Percentiles rank a stretch among this genome's conserved stretches.
These are phyloP conservation scores for Ladona fulva DNA, from an alignment of 1,140 invertebrate genomes.

Conservation along the genomic window DNA sequence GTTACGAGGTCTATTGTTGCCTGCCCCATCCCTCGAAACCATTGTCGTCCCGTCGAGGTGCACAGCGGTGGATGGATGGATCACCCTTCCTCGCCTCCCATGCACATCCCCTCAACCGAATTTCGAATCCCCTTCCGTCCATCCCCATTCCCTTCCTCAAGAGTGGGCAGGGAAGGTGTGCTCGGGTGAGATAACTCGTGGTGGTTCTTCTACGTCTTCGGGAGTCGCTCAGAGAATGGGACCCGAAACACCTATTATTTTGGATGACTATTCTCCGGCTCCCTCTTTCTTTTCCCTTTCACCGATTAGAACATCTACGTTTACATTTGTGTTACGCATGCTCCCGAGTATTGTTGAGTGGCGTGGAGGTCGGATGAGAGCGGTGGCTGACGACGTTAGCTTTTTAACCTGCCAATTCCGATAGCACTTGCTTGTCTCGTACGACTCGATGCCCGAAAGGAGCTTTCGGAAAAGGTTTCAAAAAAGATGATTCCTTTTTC, in stretches of 20 bases:
- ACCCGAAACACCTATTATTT: not conserved
- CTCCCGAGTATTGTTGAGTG: not conserved
- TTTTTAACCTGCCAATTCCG: too few relatives aligned
- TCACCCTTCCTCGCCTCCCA: not conserved
- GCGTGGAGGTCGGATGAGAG: too few relatives aligned
- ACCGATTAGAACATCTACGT: conserved; percentile 5
- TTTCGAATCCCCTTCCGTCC: not conserved
- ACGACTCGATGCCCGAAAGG: too few relatives aligned
- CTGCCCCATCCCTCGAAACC: not conserved
- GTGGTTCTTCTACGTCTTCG: not conserved
- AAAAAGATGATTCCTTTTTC: too few relatives aligned
- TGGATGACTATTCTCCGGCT: not conserved
- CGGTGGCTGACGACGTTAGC: too few relatives aligned
- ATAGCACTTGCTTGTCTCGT: too few relatives aligned
- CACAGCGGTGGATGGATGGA: conserved; percentile 6
- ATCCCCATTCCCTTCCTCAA: too few relatives aligned
- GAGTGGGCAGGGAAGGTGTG: too few relatives aligned
- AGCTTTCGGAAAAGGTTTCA: too few relatives aligned
- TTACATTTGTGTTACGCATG: conserved; percentile 3
- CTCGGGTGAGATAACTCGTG: too few relatives aligned
- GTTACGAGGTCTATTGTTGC: not conserved
- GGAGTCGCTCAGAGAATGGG: not conserved
- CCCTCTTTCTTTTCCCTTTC: not conserved
- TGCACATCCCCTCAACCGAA: not conserved
- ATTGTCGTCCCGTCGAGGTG: not conserved